Evolutionary conservation across 2,888 invertebrate genomes (phyloP), one percentile per base, ranked within the genome.

Genomic region (Chloroclysta siterata): DNA sequence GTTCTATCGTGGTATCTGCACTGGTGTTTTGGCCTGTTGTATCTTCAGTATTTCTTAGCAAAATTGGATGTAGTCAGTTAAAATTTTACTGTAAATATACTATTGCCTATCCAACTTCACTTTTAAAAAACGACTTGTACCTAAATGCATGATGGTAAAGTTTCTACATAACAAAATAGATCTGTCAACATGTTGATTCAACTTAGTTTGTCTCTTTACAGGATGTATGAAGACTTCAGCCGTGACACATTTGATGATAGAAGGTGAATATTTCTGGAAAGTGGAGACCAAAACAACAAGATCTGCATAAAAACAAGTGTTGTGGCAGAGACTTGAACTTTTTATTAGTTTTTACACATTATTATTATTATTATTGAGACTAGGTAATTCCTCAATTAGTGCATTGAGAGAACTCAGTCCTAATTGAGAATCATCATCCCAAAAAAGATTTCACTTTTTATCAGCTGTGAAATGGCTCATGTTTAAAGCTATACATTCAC

Each of bases 181-280:
- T 8, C 11, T 29, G 52, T 5, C 33, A 55, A 47, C 47, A 53
- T 62, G 7, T 36, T 10, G n/a, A 17, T 44, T 42, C 60, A 60
- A 69, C 28, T 48, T 29, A 48, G 58, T 70, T 59, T 71, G 76
- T 56, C 74, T 56, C 69, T 85, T 82, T 88, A 72, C 93, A 95
- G 96, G 80, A 96, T 97, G 94, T 97, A 97, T 89, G 97, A 97
- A 92, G 97, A 97, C 90, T 97, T 97, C 87, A 97, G 97, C 90
- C 94, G 97, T 74, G 97, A 97, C 91, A 96, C 97, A 53, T 97
- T 97, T 89, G 97, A 97, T 90, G 97, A 97, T 81, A 95, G 97
- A 88, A 95, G 96, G 96, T 96, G 90, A 53, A 22, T 58, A 88
- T 85, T 78, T 29, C 29, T 29, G n/a, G n/a, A n/a, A 29, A 29